Percentiles rank a stretch among this genome's conserved stretches.
These are phyloP conservation scores for Perca fluviatilis DNA, from an alignment of 2,113 vertebrate genomes.

Conservation along the genomic window DNA sequence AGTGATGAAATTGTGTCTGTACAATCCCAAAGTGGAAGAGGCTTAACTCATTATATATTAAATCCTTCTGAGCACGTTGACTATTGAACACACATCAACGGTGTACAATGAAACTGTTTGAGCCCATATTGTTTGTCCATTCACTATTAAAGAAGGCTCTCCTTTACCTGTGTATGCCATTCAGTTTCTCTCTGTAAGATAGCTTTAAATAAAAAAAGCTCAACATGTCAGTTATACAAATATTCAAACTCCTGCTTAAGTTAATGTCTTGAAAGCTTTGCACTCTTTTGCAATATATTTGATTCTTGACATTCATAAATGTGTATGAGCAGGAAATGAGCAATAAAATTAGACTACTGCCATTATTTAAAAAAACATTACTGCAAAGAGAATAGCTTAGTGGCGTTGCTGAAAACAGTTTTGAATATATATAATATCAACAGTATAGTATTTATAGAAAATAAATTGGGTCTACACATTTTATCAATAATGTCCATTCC, in stretches of 20 bases:
- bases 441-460: slow-evolving; percentile 36
- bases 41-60: not conserved
- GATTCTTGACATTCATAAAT: not conserved
- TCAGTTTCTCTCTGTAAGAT: not conserved
- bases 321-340: not conserved
- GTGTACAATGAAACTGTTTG: not conserved
- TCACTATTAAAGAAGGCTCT: not conserved
- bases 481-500: not conserved
- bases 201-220: not conserved
- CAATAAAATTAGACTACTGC: not conserved
- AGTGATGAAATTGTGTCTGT: not conserved
- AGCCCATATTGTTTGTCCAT: not conserved
- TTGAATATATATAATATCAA: slow-evolving; percentile 26
- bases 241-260: not conserved
- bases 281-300: not conserved
- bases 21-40: not conserved
- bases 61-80: not conserved
- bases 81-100: not conserved
- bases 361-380: not conserved
- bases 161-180: not conserved
- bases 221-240: slow-evolving; percentile 5
- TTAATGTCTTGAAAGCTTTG: not conserved
- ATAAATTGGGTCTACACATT: slow-evolving; percentile 14
- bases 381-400: not conserved
- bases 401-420: not conserved